phyloP scores from a whole-genome alignment of 2,797 vertebrate genomes.

The Muscicapa striata region DNA sequence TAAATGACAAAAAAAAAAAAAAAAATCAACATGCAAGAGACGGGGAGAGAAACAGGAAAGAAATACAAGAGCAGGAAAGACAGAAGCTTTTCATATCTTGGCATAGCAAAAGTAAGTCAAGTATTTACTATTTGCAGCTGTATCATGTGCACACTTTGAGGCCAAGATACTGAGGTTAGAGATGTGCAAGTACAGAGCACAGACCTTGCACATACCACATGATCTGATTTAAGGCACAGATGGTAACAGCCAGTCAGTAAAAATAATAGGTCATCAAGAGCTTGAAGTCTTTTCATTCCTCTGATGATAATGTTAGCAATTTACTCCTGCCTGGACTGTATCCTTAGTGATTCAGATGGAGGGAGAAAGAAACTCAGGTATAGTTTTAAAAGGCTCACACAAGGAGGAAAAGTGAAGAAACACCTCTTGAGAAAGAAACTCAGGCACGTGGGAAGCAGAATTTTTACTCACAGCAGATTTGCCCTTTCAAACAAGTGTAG shows the following conservation, averaged over 20 bases:
- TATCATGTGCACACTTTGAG: background rate
- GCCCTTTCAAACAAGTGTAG: background rate
- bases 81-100: background rate
- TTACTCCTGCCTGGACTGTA: background rate
- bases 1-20: background rate
- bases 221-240: background rate
- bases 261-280: background rate
- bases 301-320: background rate
- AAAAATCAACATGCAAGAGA: background rate
- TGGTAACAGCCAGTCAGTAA: background rate
- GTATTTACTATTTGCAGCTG: background rate
- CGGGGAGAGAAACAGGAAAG: background rate
- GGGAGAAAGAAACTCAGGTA: background rate
- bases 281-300: background rate
- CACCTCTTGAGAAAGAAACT: background rate
- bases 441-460: background rate
- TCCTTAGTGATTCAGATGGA: background rate
- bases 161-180: background rate
- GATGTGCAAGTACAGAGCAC: background rate
- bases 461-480: background rate
- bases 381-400: background rate
- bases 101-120: background rate
- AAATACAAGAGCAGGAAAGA: background rate
- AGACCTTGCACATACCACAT: background rate
- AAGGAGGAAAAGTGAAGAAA: background rate